Conservation (phyloP, 1,140 invertebrate genomes). For the Bathynomus jamesi region DNA sequence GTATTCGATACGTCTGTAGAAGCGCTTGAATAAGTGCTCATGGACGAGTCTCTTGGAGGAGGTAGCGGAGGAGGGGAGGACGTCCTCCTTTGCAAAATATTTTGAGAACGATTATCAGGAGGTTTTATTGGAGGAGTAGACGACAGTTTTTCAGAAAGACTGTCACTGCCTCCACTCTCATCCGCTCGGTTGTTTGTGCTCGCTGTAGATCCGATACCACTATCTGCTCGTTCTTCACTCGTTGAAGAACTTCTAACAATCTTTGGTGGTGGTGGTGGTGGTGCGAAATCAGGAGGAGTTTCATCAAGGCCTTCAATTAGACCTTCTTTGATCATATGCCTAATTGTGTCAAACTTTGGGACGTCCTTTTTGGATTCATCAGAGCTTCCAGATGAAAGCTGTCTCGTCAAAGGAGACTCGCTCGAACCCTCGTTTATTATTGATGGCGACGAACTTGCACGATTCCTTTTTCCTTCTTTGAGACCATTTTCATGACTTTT, state of each 20-base stretch:
- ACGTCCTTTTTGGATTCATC: constrained; percentile 35
- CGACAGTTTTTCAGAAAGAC: constrained; percentile 6
- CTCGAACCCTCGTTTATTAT: constrained; percentile 1
- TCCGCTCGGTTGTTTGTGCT: constrained; percentile 19
- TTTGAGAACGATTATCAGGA: neutral
- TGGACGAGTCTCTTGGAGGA: constrained; percentile 12
- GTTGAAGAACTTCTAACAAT: constrained; percentile 10
- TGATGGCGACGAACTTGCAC: constrained; percentile 6
- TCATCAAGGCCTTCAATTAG: constrained; percentile 51
- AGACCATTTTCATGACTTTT: neutral
- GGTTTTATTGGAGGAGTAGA: neutral
- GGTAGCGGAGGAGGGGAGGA: constrained; percentile 8
- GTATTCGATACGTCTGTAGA: neutral
- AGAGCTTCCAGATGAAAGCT: constrained; percentile 21
- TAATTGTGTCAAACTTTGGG: constrained; percentile 69
- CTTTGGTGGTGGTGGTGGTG: constrained; percentile 47
- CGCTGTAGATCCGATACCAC: constrained; percentile 17
- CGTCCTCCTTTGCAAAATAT: neutral
- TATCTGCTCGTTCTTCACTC: constrained; percentile 21
- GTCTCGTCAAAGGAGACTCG: neutral
- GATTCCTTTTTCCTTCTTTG: constrained; percentile 13
- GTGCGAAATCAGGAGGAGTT: constrained; percentile 48
- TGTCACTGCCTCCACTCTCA: constrained; percentile 17
- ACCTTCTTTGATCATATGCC: constrained; percentile 61
- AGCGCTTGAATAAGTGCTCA: neutral